Evolutionary conservation across 1,140 invertebrate species (phyloP).

Genomic region (Trachelipus rathkii): DNA sequence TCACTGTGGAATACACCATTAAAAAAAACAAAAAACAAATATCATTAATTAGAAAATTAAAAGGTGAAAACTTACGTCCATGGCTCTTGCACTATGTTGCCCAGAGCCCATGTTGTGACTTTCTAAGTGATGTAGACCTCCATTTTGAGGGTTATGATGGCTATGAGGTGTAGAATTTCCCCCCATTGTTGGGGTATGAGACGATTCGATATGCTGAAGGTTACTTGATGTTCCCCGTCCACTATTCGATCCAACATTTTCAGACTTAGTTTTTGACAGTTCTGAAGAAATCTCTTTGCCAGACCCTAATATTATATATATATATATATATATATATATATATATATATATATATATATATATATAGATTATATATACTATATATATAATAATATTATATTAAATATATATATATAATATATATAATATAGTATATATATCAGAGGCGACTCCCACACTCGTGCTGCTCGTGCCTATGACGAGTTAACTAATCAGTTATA

Average conservation of each 20-base stretch:
- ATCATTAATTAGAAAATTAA: background rate
- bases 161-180: background rate
- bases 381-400: constrained; percentile 15
- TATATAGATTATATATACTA: constrained; percentile 7
- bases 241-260: background rate
- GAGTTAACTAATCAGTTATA: too few relatives aligned
- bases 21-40: too few relatives aligned
- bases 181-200: background rate
- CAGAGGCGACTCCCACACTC: too few relatives aligned
- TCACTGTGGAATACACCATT: too few relatives aligned
- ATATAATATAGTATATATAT: constrained; percentile 5
- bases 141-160: background rate
- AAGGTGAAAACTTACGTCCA: background rate
- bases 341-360: background rate
- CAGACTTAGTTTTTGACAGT: background rate
- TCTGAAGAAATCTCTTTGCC: background rate
- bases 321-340: constrained; percentile 15
- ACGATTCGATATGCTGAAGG: background rate
- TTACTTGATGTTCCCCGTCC: background rate
- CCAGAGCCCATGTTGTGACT: background rate
- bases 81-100: background rate
- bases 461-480: too few relatives aligned
- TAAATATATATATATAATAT: constrained; percentile 11
- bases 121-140: background rate
- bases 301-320: background rate